phyloP scores from a whole-genome alignment of 2,113 vertebrate genomes.

The Phalacrocorax aristotelis region DNA sequence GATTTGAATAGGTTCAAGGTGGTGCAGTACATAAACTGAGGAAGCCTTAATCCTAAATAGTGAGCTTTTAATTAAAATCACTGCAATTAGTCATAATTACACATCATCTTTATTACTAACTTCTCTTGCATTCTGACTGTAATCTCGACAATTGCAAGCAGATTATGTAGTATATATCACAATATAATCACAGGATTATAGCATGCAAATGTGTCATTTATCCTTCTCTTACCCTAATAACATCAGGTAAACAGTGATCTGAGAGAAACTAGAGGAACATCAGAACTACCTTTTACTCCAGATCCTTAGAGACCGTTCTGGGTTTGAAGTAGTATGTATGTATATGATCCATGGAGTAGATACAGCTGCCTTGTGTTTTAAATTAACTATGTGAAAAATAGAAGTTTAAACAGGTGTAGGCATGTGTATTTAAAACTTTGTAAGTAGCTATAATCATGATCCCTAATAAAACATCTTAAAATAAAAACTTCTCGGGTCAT shows the following conservation, averaged over 20 bases:
- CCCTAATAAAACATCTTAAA: not conserved
- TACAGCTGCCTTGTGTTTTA: not conserved
- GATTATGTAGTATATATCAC: not conserved
- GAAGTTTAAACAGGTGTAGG: not conserved
- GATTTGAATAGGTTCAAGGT: not conserved
- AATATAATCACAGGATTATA: not conserved
- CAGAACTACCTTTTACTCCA: not conserved
- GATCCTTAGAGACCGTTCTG: not conserved
- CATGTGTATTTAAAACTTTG: not conserved
- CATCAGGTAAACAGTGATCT: not conserved
- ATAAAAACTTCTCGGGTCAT: not conserved
- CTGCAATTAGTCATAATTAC: not conserved
- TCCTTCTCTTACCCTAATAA: not conserved
- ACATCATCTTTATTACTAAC: not conserved
- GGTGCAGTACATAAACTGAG: not conserved
- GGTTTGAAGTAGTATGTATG: not conserved
- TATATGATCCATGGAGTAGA: not conserved
- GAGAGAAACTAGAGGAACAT: not conserved
- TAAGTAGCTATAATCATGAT: not conserved
- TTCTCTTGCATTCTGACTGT: not conserved
- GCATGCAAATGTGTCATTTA: not conserved
- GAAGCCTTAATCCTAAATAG: not conserved
- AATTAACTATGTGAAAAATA: not conserved
- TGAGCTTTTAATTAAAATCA: not conserved
- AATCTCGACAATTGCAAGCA: not conserved